Evolutionary conservation across 2,888 invertebrate genomes (phyloP).

Genomic region (Apodemia hepburni): DNA sequence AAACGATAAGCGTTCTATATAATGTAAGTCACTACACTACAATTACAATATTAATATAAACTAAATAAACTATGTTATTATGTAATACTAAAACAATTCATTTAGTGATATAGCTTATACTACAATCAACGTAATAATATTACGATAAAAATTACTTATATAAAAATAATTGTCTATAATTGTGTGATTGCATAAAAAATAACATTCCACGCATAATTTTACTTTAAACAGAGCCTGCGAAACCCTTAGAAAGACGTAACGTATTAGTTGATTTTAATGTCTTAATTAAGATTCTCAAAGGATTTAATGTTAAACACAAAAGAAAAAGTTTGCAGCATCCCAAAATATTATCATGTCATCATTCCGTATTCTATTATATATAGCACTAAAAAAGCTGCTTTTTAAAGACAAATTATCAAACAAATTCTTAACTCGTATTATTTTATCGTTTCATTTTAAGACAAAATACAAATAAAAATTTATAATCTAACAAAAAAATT

Average conservation of each 20-base stretch:
- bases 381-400: no score
- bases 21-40: constrained; percentile 13
- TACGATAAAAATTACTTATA: not conserved
- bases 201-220: not conserved
- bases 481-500: not conserved
- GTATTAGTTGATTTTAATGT: not conserved
- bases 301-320: not conserved
- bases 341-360: no score
- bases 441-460: not conserved
- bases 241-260: not conserved
- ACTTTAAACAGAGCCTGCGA: not conserved
- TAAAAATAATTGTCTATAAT: not conserved
- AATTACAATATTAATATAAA: not conserved
- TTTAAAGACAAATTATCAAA: no score
- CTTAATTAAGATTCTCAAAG: not conserved
- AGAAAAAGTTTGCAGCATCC: no score
- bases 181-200: not conserved
- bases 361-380: no score
- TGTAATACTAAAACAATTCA: not conserved
- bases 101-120: not conserved
- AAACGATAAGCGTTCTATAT: constrained; percentile 16
- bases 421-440: no score
- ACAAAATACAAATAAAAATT: no score
- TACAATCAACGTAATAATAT: not conserved
- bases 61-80: not conserved